Base-by-base conservation (phyloP, 2,888 invertebrate genomes). In the Thera britannica region DNA sequence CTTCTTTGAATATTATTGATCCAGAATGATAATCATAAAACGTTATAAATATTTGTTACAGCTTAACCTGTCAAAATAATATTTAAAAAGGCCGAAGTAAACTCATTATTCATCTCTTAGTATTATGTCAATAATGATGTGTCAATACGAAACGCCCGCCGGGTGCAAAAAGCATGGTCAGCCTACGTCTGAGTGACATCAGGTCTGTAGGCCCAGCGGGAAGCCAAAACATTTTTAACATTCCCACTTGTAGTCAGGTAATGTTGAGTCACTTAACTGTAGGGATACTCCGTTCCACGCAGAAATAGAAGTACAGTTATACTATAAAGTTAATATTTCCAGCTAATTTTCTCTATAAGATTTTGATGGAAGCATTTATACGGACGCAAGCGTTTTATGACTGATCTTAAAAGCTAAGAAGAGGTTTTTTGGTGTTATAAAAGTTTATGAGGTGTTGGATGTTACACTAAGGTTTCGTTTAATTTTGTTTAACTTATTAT, bases 171-270 rank as follows among this genome's bases (percentile, higher is more conserved):
- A 67, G 69, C 56, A 52, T 76, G 78, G 78, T 75, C 77, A 76
- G 66, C 74, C 71, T 75, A 75, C 77, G 79, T 76, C 79, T 87
- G 90, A 92, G 90, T 92, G 92, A 92, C 91, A 87, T 81, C 83
- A 81, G 81, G 82, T 75, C 80, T 81, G 65, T 58, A 79, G 78
- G 74, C 89, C 51, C 91, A 72, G 80, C 90, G 81, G 90, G 92
- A 81, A 86, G 75, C 81, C 77, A 74, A 75, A 38, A 58, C 66
- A 70, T 66, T 62, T 89, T 88, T 87, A 85, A 84, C 86, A 87
- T 89, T 88, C 88, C 84, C 85, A 83, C 84, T 83, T 81, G 72
- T 73, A 57, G 65, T n/a, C 58, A 68, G 62, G 58, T 77, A 78
- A 81, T 88, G 70, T 76, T 77, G 76, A 72, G 70, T 75, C 78